Evolutionary conservation across 2,797 vertebrate genomes (phyloP).

Genomic region (Anableps anableps): DNA sequence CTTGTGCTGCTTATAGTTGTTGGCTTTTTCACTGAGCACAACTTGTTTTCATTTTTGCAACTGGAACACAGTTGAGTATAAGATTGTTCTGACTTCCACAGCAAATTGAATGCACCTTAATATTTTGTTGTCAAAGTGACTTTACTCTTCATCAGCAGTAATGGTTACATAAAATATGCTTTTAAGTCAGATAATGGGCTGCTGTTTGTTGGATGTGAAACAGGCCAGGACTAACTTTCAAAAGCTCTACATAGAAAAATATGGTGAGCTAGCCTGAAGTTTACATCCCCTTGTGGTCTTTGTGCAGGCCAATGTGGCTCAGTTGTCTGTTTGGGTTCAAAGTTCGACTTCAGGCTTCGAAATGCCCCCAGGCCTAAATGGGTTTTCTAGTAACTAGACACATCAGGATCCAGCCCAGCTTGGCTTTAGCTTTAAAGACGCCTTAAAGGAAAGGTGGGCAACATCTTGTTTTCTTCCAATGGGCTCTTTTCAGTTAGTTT

Average conservation of each 20-base stretch:
- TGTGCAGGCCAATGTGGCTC: background rate
- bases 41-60: background rate
- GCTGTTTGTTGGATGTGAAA: background rate
- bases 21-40: background rate
- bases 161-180: background rate
- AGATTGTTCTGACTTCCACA: background rate
- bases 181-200: background rate
- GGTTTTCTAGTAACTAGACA: background rate
- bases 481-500: background rate
- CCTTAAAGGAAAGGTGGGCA: background rate
- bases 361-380: slow-evolving; percentile 22
- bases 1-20: background rate
- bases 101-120: background rate
- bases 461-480: background rate
- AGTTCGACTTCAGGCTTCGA: slow-evolving; percentile 2
- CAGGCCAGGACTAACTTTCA: background rate
- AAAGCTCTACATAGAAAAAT: background rate
- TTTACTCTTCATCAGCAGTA: background rate
- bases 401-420: background rate
- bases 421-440: background rate
- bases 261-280: background rate
- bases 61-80: background rate
- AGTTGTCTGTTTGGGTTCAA: background rate
- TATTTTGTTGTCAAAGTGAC: background rate
- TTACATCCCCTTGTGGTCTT: background rate